Conservation (phyloP, 2,113 vertebrate species). For the Collichthys lucidus region DNA sequence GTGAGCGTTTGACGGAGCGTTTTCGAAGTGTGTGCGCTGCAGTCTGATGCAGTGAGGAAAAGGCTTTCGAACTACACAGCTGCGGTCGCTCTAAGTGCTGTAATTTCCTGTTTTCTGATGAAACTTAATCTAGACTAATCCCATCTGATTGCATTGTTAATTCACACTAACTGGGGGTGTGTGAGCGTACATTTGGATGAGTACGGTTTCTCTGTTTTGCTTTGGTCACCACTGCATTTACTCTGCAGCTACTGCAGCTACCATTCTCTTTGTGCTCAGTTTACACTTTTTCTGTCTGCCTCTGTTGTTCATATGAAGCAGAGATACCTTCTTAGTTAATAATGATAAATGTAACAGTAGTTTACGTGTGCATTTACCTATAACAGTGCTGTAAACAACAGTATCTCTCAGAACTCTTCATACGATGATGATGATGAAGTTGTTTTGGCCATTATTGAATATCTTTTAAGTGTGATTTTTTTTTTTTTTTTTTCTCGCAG, state of each 20-base stretch:
- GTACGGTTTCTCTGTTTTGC: neutral
- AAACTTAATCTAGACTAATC: conserved; percentile 48
- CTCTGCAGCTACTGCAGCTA: conserved; percentile 9
- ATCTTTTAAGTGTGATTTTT: neutral
- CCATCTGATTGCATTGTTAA: conserved; percentile 53
- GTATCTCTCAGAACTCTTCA: neutral
- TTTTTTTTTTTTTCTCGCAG: too few relatives aligned
- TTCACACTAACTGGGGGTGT: conserved; percentile 23
- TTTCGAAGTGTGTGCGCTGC: neutral
- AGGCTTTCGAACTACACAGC: conserved; percentile 25
- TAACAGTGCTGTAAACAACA: neutral
- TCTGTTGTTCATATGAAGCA: neutral
- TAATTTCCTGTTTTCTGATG: conserved; percentile 70
- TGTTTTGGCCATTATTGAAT: neutral
- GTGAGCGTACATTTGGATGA: neutral
- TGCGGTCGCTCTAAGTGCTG: conserved; percentile 55
- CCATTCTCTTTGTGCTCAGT: neutral
- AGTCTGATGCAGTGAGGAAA: conserved; percentile 27
- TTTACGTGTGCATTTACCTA: neutral
- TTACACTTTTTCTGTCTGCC: neutral
- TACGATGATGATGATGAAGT: neutral
- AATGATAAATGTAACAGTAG: too few relatives aligned
- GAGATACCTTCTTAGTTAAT: neutral
- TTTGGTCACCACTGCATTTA: neutral
- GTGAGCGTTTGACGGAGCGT: neutral